Evolutionary conservation across 64 coral and sea anemone genomes (phyloP).

Genomic region (Anthopleura sola): DNA sequence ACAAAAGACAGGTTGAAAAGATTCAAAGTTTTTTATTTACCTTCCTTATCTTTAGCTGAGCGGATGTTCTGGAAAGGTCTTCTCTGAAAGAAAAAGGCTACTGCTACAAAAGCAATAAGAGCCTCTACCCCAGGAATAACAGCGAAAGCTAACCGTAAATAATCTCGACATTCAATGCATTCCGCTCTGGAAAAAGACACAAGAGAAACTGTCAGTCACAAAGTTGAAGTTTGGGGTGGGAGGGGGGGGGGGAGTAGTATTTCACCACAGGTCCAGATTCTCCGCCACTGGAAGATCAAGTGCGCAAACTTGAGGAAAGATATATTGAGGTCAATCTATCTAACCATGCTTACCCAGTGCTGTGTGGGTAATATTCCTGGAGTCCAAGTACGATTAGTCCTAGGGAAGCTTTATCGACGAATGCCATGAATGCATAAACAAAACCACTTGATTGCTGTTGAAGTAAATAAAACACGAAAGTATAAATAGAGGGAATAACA

Average conservation of each 20-base stretch:
- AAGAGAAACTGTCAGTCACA: background rate
- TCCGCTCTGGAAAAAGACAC: background rate
- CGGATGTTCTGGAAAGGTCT: background rate
- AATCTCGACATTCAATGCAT: conserved; percentile 44
- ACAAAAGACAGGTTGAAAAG: no score
- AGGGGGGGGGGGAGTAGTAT: no score
- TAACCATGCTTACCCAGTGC: conserved; percentile 38
- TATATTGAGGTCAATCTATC: no score
- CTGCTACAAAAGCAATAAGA: conserved; percentile 63
- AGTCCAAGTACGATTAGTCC: conserved; percentile 66
- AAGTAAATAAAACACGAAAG: background rate
- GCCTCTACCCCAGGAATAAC: conserved; percentile 86
- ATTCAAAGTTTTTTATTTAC: background rate
- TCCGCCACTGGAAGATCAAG: no score
- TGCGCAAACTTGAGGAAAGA: no score
- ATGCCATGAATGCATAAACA: conserved; percentile 73
- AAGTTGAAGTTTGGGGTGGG: background rate
- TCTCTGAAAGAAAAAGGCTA: conserved; percentile 64
- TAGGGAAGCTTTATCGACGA: conserved; percentile 78
- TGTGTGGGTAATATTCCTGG: conserved; percentile 64
- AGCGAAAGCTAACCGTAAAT: conserved; percentile 61
- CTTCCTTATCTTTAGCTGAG: conserved; percentile 4
- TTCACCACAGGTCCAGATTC: no score
- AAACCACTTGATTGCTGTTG: conserved; percentile 86
- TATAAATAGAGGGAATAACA: background rate